A percentile compares a stretch with the other conserved stretches of the same genome.
phyloP scores from a whole-genome alignment of 2,797 vertebrate species.

The Malurus splendens region DNA sequence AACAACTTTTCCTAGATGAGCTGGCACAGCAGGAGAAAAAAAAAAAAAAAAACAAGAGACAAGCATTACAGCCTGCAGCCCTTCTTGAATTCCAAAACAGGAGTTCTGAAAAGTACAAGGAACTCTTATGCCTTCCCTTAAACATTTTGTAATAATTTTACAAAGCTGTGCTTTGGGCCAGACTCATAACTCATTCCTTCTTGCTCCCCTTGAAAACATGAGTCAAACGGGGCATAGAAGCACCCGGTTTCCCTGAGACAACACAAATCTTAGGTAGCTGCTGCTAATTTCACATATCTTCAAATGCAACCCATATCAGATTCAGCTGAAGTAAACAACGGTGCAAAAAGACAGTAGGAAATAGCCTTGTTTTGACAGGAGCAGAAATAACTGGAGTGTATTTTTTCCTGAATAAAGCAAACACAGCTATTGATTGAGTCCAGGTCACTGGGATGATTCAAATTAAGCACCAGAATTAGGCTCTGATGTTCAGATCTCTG shows the following conservation, averaged over 20 bases:
- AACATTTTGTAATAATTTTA: background rate
- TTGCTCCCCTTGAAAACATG: accelerated
- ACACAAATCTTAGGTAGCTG: background rate
- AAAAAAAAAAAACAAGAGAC: background rate
- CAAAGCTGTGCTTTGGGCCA: background rate
- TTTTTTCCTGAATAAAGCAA: conserved; percentile 8
- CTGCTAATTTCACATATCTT: background rate
- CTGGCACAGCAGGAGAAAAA: background rate
- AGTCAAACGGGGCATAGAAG: accelerated
- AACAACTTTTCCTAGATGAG: background rate
- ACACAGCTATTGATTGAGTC: background rate
- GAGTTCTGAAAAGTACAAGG: background rate
- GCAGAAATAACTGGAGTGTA: background rate
- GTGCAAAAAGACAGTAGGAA: background rate
- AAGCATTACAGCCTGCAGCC: background rate
- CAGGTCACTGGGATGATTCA: background rate
- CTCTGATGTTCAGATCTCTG: background rate
- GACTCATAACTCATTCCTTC: background rate
- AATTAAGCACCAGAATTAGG: background rate
- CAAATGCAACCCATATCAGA: background rate
- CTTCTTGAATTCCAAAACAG: background rate
- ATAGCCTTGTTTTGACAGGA: background rate
- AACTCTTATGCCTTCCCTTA: background rate
- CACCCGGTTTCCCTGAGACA: background rate
- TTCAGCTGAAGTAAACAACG: background rate